phyloP scores from a whole-genome alignment of 2,888 invertebrate species.

The Drosophila subsilvestris region DNA sequence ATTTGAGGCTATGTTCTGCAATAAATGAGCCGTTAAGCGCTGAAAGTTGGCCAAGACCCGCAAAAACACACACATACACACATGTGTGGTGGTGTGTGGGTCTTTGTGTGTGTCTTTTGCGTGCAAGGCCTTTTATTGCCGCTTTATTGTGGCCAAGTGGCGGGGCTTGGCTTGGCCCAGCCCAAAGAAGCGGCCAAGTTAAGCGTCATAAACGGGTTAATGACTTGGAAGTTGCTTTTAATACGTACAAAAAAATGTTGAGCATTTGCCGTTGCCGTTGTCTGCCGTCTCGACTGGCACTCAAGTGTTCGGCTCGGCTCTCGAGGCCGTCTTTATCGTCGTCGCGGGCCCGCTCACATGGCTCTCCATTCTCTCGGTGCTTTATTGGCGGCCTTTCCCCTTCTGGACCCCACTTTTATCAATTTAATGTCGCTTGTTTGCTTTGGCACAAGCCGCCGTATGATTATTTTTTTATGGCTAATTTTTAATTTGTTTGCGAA shows the following conservation, averaged over 20 bases:
- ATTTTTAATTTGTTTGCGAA: slow-evolving; percentile 81
- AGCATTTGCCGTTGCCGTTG: slow-evolving; percentile 32
- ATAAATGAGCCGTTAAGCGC: slow-evolving; percentile 79
- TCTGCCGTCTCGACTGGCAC: slow-evolving; percentile 20
- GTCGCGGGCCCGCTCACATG: slow-evolving; percentile 23
- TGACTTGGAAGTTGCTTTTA: slow-evolving; percentile 79
- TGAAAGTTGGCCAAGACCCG: slow-evolving; percentile 59
- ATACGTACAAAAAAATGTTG: slow-evolving; percentile 59
- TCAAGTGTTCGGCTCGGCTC: slow-evolving; percentile 50
- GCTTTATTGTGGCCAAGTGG: slow-evolving; percentile 70
- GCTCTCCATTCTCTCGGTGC: slow-evolving; percentile 23
- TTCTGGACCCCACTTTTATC: slow-evolving; percentile 57
- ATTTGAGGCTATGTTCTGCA: slow-evolving; percentile 45
- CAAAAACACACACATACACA: slow-evolving; percentile 2
- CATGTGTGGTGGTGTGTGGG: slow-evolving; percentile 21
- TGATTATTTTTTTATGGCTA: slow-evolving; percentile 76
- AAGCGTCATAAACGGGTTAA: slow-evolving; percentile 80
- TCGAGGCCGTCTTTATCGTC: slow-evolving; percentile 43
- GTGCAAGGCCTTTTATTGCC: slow-evolving; percentile 69
- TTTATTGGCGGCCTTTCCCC: slow-evolving; percentile 27
- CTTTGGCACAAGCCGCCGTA: slow-evolving; percentile 62
- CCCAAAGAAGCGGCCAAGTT: slow-evolving; percentile 54
- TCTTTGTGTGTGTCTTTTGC: slow-evolving; percentile 22
- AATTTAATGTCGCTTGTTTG: slow-evolving; percentile 65
- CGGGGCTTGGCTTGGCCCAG: slow-evolving; percentile 55